Evolutionary conservation across 1,140 invertebrate genomes (phyloP), one percentile per base, ranked within the genome.

Genomic region (Harlomillsia oculata): DNA sequence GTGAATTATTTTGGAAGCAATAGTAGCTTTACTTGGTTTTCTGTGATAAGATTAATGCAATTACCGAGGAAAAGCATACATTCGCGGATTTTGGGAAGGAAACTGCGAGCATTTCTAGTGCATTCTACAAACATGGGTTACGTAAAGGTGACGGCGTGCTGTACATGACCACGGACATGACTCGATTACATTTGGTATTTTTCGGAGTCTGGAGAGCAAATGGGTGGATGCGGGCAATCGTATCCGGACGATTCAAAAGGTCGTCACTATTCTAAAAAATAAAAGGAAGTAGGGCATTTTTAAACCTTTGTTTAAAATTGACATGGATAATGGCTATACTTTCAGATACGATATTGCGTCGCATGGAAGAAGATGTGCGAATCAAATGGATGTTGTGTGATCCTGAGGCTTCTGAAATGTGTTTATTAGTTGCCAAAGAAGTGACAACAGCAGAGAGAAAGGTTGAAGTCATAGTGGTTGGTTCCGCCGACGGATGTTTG

Each of bases 331-430:
- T n/a, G n/a, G n/a, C n/a, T n/a, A n/a, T n/a, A n/a, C n/a, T n/a
- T n/a, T n/a, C n/a, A n/a, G n/a, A n/a, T n/a, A n/a, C n/a, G n/a
- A n/a, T n/a, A n/a, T n/a, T n/a, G n/a, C n/a, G n/a, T n/a, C n/a
- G n/a, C n/a, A n/a, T n/a, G n/a, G n/a, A n/a, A n/a, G n/a, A n/a
- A n/a, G n/a, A n/a, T n/a, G n/a, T n/a, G n/a, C n/a, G n/a, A n/a
- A n/a, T n/a, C 14, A 52, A 52, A n/a, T 65, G 56, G 55, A 34
- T 65, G 16, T 59, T 61, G 14, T 65, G 63, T 20, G 63, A 65
- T 20, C 29, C 29, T 16, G 13, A 13, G 6, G 48, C 46, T 9
- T 50, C 39, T 0, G 20, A 36, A 2, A 39, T 45, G n/a, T 51
- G 51, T 20, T n/a, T 48, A 26, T 9, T 11, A 9, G 63, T 56